Evolutionary conservation across 2,113 vertebrate genomes (phyloP), one percentile per base, ranked within the genome.

Genomic region (Syngnathus typhle): DNA sequence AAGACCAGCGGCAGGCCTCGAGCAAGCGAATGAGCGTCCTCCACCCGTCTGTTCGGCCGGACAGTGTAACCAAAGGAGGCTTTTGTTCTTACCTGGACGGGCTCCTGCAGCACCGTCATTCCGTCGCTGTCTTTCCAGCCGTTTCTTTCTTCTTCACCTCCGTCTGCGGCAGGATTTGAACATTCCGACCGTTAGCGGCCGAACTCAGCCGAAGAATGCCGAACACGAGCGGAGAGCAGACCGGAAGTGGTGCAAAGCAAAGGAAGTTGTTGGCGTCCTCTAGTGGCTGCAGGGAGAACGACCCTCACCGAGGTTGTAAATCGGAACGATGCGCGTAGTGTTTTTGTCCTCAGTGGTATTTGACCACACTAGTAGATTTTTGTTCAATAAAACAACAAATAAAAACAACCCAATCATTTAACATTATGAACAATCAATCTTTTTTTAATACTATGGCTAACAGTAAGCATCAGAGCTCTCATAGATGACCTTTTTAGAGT

Each of bases 81-180:
- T 2, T 23, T 32, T 71, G 6, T 39, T 67, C 52, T 67, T 88
- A 92, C 91, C 91, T 92, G 91, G 77, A 92, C 91, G 56, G 91
- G 91, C 89, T 92, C 91, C 87, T 92, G 91, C 85, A 92, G 83
- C 84, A 92, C 91, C 85, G 91, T 92, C 91, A 92, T 92, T 75
- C 90, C 90, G 81, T 81, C 65, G 64, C 73, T 10, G 51, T 13
- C 55, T 71, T 61, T 67, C 69, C 67, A 39, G 69, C 77, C 55
- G 12, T 65, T 49, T 71, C 80, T 76, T 82, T 84, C 86, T 82
- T 84, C 85, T 85, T 81, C 8, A 75, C 76, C 82, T 69, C 76
- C 41, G 54, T 58, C 79, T 83, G 38, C 72, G 63, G 65, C 77
- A 86, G 76, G 60, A 89, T 91, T 91, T 91, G 89, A 91, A 91